These are phyloP conservation scores for Alloplasta piceator DNA, from an alignment of 2,888 invertebrate species.

Conservation along the genomic window DNA sequence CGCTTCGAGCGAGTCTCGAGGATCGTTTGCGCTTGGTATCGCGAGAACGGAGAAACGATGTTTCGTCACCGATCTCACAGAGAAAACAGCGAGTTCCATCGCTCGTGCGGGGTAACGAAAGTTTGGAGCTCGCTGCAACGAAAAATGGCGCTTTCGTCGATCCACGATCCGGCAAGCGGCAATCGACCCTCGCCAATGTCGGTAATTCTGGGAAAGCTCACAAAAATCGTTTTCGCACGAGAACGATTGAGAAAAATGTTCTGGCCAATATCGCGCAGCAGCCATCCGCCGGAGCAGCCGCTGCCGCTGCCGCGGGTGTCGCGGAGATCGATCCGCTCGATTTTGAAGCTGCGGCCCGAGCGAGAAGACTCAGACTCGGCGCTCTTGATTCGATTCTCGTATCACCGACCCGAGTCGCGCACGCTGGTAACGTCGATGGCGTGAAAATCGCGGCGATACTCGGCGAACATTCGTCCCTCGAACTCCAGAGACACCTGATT, in stretches of 20 bases:
- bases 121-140: constrained; percentile 60
- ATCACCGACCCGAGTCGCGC: constrained; percentile 87
- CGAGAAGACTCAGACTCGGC: constrained; percentile 84
- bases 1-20: constrained; percentile 80
- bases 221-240: constrained; percentile 81
- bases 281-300: constrained; percentile 61
- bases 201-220: constrained; percentile 73
- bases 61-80: constrained; percentile 72
- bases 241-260: constrained; percentile 82
- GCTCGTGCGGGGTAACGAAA: constrained; percentile 67
- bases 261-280: constrained; percentile 67
- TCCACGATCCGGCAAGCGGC: constrained; percentile 75
- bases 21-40: constrained; percentile 79
- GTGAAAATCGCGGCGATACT: constrained; percentile 93
- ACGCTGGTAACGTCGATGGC: constrained; percentile 88
- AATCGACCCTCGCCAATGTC: constrained; percentile 76
- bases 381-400: constrained; percentile 89
- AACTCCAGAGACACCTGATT: constrained; percentile 93
- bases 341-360: constrained; percentile 75
- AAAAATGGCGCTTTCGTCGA: constrained; percentile 70
- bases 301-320: constrained; percentile 60
- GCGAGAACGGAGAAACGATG: constrained; percentile 62
- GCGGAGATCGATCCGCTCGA: constrained; percentile 73
- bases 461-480: constrained; percentile 91
- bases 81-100: constrained; percentile 69